Evolutionary conservation across 2,888 invertebrate genomes (phyloP).

Genomic region (Gisinianus flammeolus): DNA sequence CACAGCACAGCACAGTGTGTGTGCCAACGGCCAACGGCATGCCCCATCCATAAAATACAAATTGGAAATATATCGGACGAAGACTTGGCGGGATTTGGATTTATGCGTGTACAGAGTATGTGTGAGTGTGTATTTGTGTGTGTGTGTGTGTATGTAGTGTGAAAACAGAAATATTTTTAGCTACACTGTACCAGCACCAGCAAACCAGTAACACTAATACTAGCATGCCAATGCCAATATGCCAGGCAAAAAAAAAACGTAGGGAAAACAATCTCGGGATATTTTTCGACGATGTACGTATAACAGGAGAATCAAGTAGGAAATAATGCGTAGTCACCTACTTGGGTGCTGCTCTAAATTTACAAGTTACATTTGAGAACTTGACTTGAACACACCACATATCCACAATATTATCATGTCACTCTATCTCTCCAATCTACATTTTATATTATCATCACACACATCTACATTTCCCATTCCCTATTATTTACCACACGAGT

Average conservation of each 20-base stretch:
- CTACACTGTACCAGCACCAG: no score
- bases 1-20: neutral
- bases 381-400: neutral
- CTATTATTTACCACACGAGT: neutral
- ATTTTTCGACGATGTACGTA: neutral
- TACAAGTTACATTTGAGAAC: neutral
- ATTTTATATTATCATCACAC: neutral
- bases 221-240: neutral
- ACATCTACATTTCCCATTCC: neutral
- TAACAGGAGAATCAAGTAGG: neutral
- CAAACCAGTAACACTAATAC: no score
- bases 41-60: neutral
- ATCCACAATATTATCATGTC: neutral
- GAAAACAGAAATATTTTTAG: no score
- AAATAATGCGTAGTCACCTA: neutral
- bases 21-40: neutral
- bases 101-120: neutral
- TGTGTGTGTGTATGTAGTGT: no score
- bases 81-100: neutral
- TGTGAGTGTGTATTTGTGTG: no score
- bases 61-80: neutral
- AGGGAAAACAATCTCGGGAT: neutral
- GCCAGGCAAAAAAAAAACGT: neutral
- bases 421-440: neutral
- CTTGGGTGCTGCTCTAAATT: neutral